phyloP scores from a whole-genome alignment of 23 tunicate genomes.

The Styela plicata region DNA sequence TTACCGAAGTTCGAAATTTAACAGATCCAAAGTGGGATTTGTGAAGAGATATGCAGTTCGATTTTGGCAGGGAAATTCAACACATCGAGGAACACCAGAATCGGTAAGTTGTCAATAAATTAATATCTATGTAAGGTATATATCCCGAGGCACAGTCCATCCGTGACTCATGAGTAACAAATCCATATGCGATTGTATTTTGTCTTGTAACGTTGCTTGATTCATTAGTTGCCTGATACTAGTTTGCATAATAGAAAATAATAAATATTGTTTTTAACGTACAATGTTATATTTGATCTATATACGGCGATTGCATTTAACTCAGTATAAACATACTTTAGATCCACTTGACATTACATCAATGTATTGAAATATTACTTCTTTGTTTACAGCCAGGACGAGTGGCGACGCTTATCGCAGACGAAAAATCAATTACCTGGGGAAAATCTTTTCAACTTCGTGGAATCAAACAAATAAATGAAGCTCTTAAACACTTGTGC shows the following conservation, averaged over 20 bases:
- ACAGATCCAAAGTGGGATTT: conserved; percentile 29
- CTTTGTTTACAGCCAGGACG: conserved; percentile 43
- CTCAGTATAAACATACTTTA: too few relatives aligned
- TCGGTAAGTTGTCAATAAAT: conserved; percentile 49
- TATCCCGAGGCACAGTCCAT: too few relatives aligned
- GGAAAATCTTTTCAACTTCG: conserved; percentile 55
- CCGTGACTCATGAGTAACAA: too few relatives aligned
- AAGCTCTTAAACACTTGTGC: conserved; percentile 47
- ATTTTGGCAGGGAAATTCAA: conserved; percentile 77
- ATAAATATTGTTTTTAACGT: too few relatives aligned
- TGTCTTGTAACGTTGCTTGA: too few relatives aligned
- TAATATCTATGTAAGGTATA: too few relatives aligned
- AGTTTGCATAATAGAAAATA: too few relatives aligned
- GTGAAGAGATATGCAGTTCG: conserved; percentile 45
- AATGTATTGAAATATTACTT: neutral
- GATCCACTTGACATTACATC: too few relatives aligned
- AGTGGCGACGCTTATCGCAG: conserved; percentile 47
- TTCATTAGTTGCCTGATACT: too few relatives aligned
- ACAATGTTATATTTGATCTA: too few relatives aligned
- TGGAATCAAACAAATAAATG: conserved; percentile 48
- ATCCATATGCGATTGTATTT: too few relatives aligned
- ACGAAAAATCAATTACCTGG: conserved; percentile 45
- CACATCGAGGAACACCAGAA: conserved; percentile 69
- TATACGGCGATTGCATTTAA: too few relatives aligned
- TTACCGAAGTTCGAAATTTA: conserved; percentile 53